A percentile compares a stretch with the other conserved stretches of the same genome.
Evolutionary conservation across 2,113 vertebrate species (phyloP).

Genomic region (Balaeniceps rex): DNA sequence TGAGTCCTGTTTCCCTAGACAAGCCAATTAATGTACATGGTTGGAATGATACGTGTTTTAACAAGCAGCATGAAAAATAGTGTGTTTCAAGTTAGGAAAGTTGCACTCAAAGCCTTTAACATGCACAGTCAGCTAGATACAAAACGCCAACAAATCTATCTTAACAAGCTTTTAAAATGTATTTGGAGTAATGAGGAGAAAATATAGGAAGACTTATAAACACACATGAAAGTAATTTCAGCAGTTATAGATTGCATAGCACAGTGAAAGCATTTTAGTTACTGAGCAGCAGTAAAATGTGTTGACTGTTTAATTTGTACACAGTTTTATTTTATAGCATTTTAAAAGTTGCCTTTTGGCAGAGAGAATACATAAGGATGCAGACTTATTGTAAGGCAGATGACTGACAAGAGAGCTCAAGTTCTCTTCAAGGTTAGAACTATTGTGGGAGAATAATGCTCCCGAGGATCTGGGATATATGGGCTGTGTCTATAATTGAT

Average conservation of each 20-base stretch:
- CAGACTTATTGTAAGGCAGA: background rate
- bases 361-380: background rate
- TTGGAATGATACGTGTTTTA: slow-evolving; percentile 47
- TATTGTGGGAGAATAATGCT: background rate
- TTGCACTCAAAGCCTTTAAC: slow-evolving; percentile 13
- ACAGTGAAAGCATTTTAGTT: slow-evolving; percentile 24
- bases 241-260: slow-evolving; percentile 15
- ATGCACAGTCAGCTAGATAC: slow-evolving; percentile 35
- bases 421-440: background rate
- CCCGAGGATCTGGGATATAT: rapidly evolving
- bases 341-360: slow-evolving; percentile 44
- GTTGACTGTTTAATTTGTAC: slow-evolving; percentile 23
- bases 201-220: slow-evolving; percentile 36
- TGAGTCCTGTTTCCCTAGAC: slow-evolving; percentile 29
- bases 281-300: slow-evolving; percentile 10
- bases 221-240: slow-evolving; percentile 42
- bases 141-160: slow-evolving; percentile 24
- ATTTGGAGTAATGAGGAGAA: slow-evolving; percentile 6
- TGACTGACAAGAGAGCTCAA: background rate
- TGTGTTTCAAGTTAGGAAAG: slow-evolving; percentile 22
- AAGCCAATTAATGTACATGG: slow-evolving; percentile 50
- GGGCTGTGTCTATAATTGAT: rapidly evolving
- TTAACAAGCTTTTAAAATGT: slow-evolving; percentile 41
- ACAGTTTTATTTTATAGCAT: background rate
- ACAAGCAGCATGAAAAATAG: slow-evolving; percentile 27